These are phyloP conservation scores for Numenius phaeopus DNA, from an alignment of 2,797 vertebrate species.

Conservation along the genomic window DNA sequence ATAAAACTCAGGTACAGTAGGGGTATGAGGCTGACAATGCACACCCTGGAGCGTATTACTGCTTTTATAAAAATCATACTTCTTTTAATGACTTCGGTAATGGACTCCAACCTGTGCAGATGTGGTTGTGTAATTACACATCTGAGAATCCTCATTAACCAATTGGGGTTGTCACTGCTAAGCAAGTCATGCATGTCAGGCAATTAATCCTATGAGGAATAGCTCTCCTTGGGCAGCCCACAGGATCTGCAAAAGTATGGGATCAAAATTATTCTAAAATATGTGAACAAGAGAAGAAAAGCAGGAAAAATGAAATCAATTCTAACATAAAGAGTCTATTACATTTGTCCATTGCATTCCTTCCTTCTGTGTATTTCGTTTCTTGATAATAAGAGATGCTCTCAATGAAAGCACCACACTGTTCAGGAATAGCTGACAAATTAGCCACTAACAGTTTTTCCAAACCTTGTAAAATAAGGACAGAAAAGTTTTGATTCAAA, in stretches of 20 bases:
- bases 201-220: slow-evolving; percentile 23
- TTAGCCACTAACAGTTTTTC: not conserved
- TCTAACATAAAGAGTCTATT: not conserved
- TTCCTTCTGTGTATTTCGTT: not conserved
- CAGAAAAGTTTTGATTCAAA: not conserved
- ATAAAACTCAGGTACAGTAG: not conserved
- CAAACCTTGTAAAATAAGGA: not conserved
- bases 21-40: not conserved
- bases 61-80: slow-evolving; percentile 41
- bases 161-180: not conserved
- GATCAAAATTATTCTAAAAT: slow-evolving; percentile 19
- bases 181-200: not conserved
- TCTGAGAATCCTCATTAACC: slow-evolving; percentile 62
- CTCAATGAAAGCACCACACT: not conserved
- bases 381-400: not conserved
- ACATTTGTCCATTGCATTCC: not conserved
- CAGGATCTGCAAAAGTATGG: not conserved
- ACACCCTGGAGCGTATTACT: not conserved
- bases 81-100: slow-evolving; percentile 20
- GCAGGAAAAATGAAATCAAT: not conserved
- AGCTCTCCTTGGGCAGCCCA: not conserved
- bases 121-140: slow-evolving; percentile 42
- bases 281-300: not conserved
- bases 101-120: slow-evolving; percentile 44
- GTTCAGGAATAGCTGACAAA: slow-evolving; percentile 2